These are phyloP conservation scores for Apis laboriosa DNA, from an alignment of 1,140 invertebrate genomes.

Conservation along the genomic window DNA sequence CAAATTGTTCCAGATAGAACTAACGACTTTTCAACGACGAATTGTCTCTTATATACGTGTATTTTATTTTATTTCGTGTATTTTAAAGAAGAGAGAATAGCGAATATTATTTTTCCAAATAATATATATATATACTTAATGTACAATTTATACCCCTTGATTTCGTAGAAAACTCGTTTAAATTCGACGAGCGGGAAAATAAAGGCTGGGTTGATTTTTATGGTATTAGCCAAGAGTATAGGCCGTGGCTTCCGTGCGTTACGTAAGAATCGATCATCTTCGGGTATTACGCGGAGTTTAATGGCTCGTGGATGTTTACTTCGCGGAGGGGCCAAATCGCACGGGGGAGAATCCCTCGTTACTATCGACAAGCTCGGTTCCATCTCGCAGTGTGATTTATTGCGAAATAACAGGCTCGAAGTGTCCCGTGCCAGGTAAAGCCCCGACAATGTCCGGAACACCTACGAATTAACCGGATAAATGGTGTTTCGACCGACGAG, in stretches of 20 bases:
- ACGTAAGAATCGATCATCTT: slow-evolving; percentile 63
- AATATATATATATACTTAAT: too few species aligned
- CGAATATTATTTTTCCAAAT: too few species aligned
- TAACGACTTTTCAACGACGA: too few species aligned
- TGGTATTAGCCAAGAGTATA: neutral
- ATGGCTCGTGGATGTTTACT: slow-evolving; percentile 57
- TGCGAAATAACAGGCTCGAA: slow-evolving; percentile 70
- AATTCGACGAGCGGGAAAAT: too few species aligned
- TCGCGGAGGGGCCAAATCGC: slow-evolving; percentile 22
- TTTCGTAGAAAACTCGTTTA: too few species aligned
- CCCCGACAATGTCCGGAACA: slow-evolving; percentile 60
- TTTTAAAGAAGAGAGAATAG: too few species aligned
- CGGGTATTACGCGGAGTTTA: slow-evolving; percentile 53
- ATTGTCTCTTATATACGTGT: too few species aligned
- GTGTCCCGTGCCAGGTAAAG: slow-evolving; percentile 61
- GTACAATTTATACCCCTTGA: too few species aligned
- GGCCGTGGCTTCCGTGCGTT: slow-evolving; percentile 23
- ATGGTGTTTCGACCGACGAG: slow-evolving; percentile 22
- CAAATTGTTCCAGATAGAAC: too few species aligned
- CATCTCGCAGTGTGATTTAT: slow-evolving; percentile 69
- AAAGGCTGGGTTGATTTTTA: neutral
- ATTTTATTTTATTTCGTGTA: too few species aligned
- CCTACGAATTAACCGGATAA: slow-evolving; percentile 65
- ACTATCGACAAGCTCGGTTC: slow-evolving; percentile 52
- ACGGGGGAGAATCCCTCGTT: slow-evolving; percentile 45